Evolutionary conservation across 2,113 vertebrate genomes (phyloP).

Genomic region (Cisticola juncidis): DNA sequence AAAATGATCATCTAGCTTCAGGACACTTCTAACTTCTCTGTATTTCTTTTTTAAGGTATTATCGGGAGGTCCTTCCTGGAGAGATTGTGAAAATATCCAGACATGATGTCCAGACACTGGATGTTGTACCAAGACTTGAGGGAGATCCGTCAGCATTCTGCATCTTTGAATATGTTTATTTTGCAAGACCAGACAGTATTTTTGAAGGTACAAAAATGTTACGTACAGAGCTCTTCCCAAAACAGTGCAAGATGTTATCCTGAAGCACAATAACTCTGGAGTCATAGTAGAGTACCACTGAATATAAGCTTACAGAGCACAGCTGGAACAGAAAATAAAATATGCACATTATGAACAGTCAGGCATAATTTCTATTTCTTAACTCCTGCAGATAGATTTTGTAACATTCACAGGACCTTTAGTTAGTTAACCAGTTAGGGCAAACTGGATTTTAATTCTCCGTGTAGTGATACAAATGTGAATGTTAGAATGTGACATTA

Average conservation of each 20-base stretch:
- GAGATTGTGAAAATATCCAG: conserved; percentile 96
- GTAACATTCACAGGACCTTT: not conserved
- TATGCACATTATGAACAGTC: not conserved
- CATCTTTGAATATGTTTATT: conserved; percentile 99
- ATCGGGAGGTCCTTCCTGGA: conserved; percentile 91
- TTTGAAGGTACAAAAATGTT: conserved; percentile 86
- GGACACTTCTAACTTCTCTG: not conserved
- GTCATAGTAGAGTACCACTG: not conserved
- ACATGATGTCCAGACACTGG: conserved; percentile 84
- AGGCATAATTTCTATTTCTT: not conserved
- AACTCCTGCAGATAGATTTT: not conserved
- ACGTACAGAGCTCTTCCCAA: not conserved
- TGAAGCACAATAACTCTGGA: not conserved
- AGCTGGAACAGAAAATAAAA: not conserved
- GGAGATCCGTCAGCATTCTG: conserved; percentile 91
- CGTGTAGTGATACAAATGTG: not conserved
- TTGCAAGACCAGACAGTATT: conserved; percentile 96
- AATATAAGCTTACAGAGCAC: not conserved
- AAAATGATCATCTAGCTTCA: not conserved
- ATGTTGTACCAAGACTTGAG: conserved; percentile 81
- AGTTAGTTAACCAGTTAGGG: not conserved
- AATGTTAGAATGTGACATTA: not conserved
- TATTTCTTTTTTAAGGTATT: conserved; percentile 80
- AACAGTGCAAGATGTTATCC: not conserved
- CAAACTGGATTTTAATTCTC: not conserved